These are phyloP conservation scores for Catajapyx aquilonaris DNA, from an alignment of 1,140 invertebrate genomes.

Conservation along the genomic window DNA sequence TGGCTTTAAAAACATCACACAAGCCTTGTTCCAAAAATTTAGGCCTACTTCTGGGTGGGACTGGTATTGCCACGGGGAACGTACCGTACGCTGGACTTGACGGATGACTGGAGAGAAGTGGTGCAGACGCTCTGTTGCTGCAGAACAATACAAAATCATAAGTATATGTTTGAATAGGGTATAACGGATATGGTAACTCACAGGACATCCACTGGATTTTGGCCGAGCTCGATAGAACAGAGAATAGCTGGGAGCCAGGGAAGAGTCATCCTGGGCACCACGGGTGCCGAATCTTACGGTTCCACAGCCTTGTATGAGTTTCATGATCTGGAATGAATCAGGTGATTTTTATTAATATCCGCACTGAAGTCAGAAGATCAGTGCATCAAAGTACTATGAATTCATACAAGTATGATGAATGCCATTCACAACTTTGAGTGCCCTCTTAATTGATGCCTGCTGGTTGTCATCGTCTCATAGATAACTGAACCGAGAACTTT, in stretches of 20 bases:
- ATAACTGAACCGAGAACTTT: too few species aligned
- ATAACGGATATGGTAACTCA: background rate
- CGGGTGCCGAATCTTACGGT: background rate
- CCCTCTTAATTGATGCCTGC: too few species aligned
- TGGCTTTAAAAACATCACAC: too few species aligned
- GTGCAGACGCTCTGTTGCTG: background rate
- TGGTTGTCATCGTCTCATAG: too few species aligned
- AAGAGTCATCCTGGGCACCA: background rate
- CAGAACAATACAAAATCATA: background rate
- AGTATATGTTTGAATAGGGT: background rate
- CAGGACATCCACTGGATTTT: background rate
- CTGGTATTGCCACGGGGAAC: too few species aligned
- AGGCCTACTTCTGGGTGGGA: too few species aligned
- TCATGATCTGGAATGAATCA: background rate
- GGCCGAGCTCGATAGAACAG: background rate
- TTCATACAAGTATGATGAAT: too few species aligned
- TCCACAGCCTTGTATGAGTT: background rate
- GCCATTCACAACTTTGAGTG: too few species aligned
- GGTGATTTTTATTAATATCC: too few species aligned
- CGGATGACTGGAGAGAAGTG: background rate
- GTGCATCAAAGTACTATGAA: too few species aligned
- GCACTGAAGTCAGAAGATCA: too few species aligned
- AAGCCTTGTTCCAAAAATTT: too few species aligned
- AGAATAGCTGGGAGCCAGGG: background rate
- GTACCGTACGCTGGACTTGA: background rate